These are phyloP conservation scores for Conistra vaccinii DNA, from an alignment of 2,888 invertebrate species.

Conservation along the genomic window DNA sequence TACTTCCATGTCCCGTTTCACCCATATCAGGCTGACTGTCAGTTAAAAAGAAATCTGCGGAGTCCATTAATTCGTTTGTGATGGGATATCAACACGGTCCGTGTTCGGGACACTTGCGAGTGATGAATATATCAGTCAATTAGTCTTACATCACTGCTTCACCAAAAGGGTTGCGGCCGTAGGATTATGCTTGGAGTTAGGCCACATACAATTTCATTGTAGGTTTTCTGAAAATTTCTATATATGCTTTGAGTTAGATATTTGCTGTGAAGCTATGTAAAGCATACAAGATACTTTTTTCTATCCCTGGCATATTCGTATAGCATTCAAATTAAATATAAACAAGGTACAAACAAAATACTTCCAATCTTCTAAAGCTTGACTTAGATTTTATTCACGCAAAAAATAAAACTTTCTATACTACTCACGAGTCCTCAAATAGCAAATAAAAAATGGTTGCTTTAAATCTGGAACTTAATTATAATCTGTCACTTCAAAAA, in stretches of 20 bases:
- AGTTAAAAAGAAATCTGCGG: slow-evolving; percentile 55
- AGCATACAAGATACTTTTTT: not conserved
- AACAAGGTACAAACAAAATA: not conserved
- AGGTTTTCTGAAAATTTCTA: not conserved
- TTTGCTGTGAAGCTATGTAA: not conserved
- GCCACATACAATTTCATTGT: not conserved
- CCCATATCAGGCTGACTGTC: slow-evolving; percentile 56
- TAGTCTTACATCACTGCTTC: slow-evolving; percentile 42
- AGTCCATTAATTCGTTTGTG: slow-evolving; percentile 57
- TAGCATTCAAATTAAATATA: too few relatives aligned
- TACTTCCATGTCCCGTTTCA: slow-evolving; percentile 32
- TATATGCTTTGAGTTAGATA: not conserved
- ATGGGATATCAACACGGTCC: slow-evolving; percentile 50
- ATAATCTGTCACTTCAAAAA: slow-evolving; percentile 31
- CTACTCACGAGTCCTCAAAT: not conserved
- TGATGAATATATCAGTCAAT: slow-evolving; percentile 61
- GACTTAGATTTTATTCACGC: not conserved
- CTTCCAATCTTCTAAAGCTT: not conserved
- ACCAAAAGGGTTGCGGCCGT: slow-evolving; percentile 23
- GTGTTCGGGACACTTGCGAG: slow-evolving; percentile 26
- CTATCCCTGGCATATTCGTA: not conserved
- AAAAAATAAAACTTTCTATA: not conserved
- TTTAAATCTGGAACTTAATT: slow-evolving; percentile 28
- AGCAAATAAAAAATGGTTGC: not conserved
- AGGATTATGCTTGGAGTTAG: slow-evolving; percentile 5